Percentiles rank a stretch among this genome's conserved stretches.
Evolutionary conservation across 2,888 invertebrate species (phyloP).

Genomic region (Eurytoma californica): DNA sequence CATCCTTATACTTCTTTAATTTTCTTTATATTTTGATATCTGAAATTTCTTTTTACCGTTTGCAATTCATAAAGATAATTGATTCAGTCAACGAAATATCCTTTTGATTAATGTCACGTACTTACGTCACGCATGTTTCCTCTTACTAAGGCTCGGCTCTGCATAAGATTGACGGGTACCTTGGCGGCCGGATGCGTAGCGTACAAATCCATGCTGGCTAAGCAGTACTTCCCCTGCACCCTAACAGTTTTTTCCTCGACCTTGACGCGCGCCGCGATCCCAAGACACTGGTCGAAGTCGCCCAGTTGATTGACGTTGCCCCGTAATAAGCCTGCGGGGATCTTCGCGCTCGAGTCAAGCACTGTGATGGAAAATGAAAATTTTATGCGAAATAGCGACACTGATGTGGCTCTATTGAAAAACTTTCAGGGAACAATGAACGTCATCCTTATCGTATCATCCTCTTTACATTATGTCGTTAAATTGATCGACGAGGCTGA

Average conservation of each 20-base stretch:
- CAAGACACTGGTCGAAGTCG: slow-evolving; percentile 83
- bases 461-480: background rate
- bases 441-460: background rate
- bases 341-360: slow-evolving; percentile 84
- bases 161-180: slow-evolving; percentile 80
- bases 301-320: slow-evolving; percentile 85
- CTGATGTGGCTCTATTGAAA: background rate
- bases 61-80: too few species aligned
- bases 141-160: slow-evolving; percentile 80
- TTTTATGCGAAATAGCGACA: slow-evolving; percentile 5
- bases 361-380: slow-evolving; percentile 74
- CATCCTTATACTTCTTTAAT: too few species aligned
- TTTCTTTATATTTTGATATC: too few species aligned
- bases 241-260: slow-evolving; percentile 79
- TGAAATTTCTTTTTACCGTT: too few species aligned
- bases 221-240: slow-evolving; percentile 83
- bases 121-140: slow-evolving; percentile 81
- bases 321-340: slow-evolving; percentile 82
- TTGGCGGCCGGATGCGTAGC: slow-evolving; percentile 79
- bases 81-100: slow-evolving; percentile 10
- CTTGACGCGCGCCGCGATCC: slow-evolving; percentile 77
- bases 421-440: slow-evolving; percentile 12
- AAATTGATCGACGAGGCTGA: slow-evolving; percentile 7
- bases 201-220: slow-evolving; percentile 81
- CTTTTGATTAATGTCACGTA: slow-evolving; percentile 50